These are phyloP conservation scores for Euthynnus affinis DNA, from an alignment of 2,797 vertebrate genomes.

Conservation along the genomic window DNA sequence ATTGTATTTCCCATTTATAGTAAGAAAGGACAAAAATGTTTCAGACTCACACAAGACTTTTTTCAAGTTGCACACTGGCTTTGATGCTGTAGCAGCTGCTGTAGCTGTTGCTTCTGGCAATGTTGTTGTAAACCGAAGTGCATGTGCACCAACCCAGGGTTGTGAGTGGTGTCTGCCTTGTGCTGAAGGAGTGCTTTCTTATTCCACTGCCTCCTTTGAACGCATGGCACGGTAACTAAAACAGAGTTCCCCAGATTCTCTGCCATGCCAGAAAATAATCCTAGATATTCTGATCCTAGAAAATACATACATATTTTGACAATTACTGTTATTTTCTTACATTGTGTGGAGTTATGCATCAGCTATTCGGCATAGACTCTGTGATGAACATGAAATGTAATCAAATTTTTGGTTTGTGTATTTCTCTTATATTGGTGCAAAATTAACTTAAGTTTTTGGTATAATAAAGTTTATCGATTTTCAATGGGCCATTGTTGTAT, in stretches of 20 bases:
- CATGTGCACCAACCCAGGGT: slow-evolving; percentile 11
- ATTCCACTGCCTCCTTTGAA: slow-evolving; percentile 14
- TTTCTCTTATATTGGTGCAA: too few species aligned
- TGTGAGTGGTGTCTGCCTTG: slow-evolving; percentile 29
- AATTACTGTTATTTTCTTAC: not conserved
- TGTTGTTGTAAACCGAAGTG: slow-evolving; percentile 43
- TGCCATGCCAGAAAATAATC: slow-evolving; percentile 9
- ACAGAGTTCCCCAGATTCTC: slow-evolving; percentile 17
- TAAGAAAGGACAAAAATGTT: slow-evolving; percentile 18
- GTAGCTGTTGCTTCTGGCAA: slow-evolving; percentile 36
- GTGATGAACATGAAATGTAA: too few species aligned
- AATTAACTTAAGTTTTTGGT: too few species aligned
- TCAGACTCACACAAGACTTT: slow-evolving; percentile 11
- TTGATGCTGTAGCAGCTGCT: slow-evolving; percentile 37
- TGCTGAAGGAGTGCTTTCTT: slow-evolving; percentile 30
- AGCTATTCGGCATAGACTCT: too few species aligned
- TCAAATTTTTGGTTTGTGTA: too few species aligned
- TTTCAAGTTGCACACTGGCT: slow-evolving; percentile 1
- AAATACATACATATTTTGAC: too few species aligned
- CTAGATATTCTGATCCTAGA: not conserved
- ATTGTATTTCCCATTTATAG: too few species aligned
- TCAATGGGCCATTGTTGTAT: too few species aligned
- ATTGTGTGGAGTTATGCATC: not conserved
- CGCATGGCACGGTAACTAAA: slow-evolving; percentile 22
- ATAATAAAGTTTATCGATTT: too few species aligned